Evolutionary conservation across 2,113 vertebrate genomes (phyloP).

Genomic region (Chiloscyllium plagiosum): DNA sequence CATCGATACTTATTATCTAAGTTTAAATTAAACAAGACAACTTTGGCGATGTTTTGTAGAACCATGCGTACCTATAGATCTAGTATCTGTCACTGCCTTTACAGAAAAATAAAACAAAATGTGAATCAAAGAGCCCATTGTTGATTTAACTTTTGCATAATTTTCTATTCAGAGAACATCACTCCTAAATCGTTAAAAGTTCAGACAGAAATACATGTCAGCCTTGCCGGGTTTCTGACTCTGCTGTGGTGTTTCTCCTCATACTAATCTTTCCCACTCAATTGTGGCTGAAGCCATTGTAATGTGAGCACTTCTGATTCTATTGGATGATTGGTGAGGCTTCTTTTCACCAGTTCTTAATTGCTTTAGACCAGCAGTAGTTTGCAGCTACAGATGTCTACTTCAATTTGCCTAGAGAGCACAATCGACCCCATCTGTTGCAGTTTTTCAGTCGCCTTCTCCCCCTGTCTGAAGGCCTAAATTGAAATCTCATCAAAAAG

Average conservation of each 20-base stretch:
- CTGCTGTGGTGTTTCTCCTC: constrained; percentile 25
- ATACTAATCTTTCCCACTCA: constrained; percentile 62
- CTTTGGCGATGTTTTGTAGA: background rate
- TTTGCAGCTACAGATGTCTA: constrained; percentile 95
- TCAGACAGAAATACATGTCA: constrained; percentile 9
- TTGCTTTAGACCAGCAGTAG: constrained; percentile 87
- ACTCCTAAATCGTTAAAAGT: background rate
- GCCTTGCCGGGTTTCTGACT: background rate
- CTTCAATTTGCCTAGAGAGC: constrained; percentile 92
- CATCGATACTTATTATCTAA: constrained; percentile 40
- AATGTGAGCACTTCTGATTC: constrained; percentile 78
- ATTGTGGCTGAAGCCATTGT: constrained; percentile 90
- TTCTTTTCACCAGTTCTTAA: constrained; percentile 82
- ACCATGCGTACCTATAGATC: background rate
- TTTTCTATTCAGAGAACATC: background rate
- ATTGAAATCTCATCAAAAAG: constrained; percentile 99
- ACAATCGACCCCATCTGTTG: constrained; percentile 99
- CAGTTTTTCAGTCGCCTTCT: constrained; percentile 66
- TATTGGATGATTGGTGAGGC: constrained; percentile 81
- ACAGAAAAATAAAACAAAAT: background rate
- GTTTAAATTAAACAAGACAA: background rate
- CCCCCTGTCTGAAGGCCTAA: constrained; percentile 75
- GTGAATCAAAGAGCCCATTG: background rate
- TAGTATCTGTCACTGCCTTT: background rate
- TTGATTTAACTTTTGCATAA: constrained; percentile 13